Evolutionary conservation across 2,888 invertebrate genomes (phyloP).

Genomic region (Cerceris rybyensis): DNA sequence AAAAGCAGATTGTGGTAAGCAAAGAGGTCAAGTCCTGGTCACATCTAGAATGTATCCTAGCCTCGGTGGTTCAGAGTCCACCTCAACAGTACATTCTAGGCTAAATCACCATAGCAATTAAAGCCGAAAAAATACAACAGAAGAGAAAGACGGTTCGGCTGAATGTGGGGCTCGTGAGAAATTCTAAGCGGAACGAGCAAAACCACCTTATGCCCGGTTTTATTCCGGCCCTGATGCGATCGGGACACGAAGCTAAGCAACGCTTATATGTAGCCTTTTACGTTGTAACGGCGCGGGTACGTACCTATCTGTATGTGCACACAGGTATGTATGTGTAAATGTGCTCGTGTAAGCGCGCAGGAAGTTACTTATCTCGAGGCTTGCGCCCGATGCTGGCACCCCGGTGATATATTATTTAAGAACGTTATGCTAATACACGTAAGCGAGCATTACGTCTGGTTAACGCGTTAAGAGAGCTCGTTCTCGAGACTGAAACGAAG

Average conservation of each 20-base stretch:
- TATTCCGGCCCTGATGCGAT: conserved; percentile 49
- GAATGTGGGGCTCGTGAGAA: not conserved
- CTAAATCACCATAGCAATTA: too few species aligned
- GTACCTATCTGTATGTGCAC: conserved; percentile 34
- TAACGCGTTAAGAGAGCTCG: not conserved
- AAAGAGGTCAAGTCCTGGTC: too few species aligned
- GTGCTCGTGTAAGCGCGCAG: conserved; percentile 63
- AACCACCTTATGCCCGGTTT: conserved; percentile 29
- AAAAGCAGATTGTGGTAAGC: too few species aligned
- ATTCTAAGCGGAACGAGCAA: conserved; percentile 14
- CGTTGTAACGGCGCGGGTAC: conserved; percentile 67
- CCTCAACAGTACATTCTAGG: too few species aligned
- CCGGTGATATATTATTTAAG: conserved; percentile 76
- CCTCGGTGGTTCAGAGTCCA: too few species aligned
- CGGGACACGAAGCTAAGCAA: conserved; percentile 21
- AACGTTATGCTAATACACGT: conserved; percentile 72
- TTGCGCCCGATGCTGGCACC: conserved; percentile 66
- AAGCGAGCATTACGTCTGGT: conserved; percentile 60
- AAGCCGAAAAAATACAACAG: too few species aligned
- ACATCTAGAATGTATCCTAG: too few species aligned
- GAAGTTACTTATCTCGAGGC: conserved; percentile 74
- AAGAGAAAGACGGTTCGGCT: not conserved
- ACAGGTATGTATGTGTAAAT: conserved; percentile 50
- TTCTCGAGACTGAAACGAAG: conserved; percentile 9
- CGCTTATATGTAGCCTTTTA: conserved; percentile 18